phyloP scores from a whole-genome alignment of 2,113 vertebrate species.

The Puntigrus tetrazona region DNA sequence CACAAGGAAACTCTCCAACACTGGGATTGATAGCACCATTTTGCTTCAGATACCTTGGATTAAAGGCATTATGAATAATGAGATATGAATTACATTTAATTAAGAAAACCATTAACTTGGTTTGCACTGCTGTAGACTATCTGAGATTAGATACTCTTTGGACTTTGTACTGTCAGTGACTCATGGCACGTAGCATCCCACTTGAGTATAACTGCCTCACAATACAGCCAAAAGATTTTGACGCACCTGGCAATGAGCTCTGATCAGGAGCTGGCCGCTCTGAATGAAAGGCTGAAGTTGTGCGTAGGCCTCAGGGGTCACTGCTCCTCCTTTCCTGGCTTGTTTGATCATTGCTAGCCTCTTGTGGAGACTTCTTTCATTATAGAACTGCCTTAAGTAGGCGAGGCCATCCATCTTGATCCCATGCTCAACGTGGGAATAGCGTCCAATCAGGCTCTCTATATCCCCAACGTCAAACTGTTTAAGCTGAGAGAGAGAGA shows the following conservation, averaged over 20 bases:
- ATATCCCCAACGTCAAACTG: constrained; percentile 79
- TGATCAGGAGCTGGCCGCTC: constrained; percentile 67
- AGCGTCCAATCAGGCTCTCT: constrained; percentile 77
- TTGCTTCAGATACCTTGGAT: constrained; percentile 70
- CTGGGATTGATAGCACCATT: constrained; percentile 75
- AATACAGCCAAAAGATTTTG: neutral
- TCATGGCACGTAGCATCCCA: neutral
- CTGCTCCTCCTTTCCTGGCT: constrained; percentile 76
- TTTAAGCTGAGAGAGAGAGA: constrained; percentile 67
- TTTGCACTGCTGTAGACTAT: neutral
- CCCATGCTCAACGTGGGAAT: constrained; percentile 76
- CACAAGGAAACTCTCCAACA: constrained; percentile 69
- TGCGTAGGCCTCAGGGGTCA: constrained; percentile 77
- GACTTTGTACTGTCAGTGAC: neutral
- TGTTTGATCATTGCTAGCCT: constrained; percentile 76
- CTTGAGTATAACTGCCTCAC: neutral
- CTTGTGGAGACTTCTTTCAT: constrained; percentile 73
- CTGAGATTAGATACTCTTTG: neutral
- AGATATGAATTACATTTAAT: neutral
- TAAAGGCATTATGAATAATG: neutral
- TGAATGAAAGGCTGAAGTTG: constrained; percentile 73
- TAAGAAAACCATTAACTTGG: neutral
- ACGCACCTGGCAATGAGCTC: constrained; percentile 74
- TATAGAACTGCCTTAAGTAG: constrained; percentile 76
- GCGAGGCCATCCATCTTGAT: constrained; percentile 78